Base-by-base conservation (phyloP, 2,797 vertebrate genomes). In the Phataginus tetradactyla region DNA sequence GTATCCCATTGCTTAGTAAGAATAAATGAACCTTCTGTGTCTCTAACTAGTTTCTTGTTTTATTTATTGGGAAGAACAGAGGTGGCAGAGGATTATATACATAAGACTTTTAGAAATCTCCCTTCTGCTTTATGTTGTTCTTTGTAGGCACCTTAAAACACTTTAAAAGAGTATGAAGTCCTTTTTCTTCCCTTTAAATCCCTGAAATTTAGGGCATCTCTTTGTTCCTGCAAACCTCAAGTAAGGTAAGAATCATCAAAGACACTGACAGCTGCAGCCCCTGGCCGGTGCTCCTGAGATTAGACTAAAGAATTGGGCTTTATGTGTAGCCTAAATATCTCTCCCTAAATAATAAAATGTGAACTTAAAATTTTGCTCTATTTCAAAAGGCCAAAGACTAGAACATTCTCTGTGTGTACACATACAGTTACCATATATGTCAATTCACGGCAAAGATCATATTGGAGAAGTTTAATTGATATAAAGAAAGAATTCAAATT, bases 91-190 rank as follows among this genome's bases (percentile, higher is more conserved):
- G 49, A 49, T 85, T 75, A 75, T 57, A 37, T 27, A 51, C 20
- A 32, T 55, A 69, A 49, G 57, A 69, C 34, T 77, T 64, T 51
- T 90, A 64, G 13, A 77, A 71, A 86, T 83, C 12, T 83, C 51
- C 25, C 49, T 90, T 72, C 78, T 80, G 25, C 27, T 63, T 92
- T 49, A 61, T 55, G 21, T 78, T 74, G 27, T 91, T 63, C 86
- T 91, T 95, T 93, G 51, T 85, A 86, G 79, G 27, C 21, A 57
- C 9, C 45, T 93, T 95, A 51, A 95, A 93, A 89, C 49, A 75
- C 89, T 85, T 94, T 51, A 95, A 90, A 96, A 66, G 53, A 71
- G 18, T 69, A 25, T 49, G 27, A 68, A 91, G 84, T 80, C 18
- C 10, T n/a, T n/a, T 77, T 42, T 64, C 21, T 18, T 13, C 7